Conservation (phyloP, 2,113 vertebrate species). For the Microtus richardsoni region DNA sequence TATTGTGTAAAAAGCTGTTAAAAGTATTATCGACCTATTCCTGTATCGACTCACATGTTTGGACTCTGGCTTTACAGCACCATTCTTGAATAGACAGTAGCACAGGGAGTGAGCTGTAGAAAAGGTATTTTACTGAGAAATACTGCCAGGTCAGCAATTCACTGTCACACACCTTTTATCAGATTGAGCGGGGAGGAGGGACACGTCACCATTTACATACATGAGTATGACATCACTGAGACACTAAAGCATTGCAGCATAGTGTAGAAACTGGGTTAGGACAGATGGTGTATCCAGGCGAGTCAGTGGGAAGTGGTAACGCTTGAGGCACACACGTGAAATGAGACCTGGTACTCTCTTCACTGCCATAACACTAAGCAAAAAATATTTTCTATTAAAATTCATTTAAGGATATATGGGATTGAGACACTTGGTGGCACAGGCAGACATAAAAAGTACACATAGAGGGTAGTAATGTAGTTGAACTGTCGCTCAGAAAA, state of each 20-base stretch:
- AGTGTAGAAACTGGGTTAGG: not conserved
- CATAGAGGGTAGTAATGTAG: not conserved
- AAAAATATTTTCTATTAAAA: conserved; percentile 23
- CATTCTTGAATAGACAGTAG: not conserved
- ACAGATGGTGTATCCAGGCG: not conserved
- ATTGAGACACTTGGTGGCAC: not conserved
- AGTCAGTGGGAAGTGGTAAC: not conserved
- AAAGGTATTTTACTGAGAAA: not conserved
- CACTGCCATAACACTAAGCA: conserved; percentile 30
- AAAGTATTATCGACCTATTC: conserved; percentile 81
- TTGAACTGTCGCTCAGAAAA: not conserved
- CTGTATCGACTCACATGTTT: conserved; percentile 65
- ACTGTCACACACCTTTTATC: conserved; percentile 58
- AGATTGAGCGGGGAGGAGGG: not conserved
- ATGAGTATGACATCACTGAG: conserved; percentile 42
- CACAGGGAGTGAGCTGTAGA: not conserved
- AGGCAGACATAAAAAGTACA: not conserved
- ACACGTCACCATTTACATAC: not conserved
- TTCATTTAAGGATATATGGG: conserved; percentile 38
- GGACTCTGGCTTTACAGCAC: conserved; percentile 40
- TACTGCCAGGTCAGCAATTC: conserved; percentile 24
- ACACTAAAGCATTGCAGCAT: conserved; percentile 61
- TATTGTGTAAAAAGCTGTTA: conserved; percentile 84
- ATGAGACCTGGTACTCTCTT: conserved; percentile 27
- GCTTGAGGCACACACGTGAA: conserved; percentile 25